phyloP scores from a whole-genome alignment of 2,888 invertebrate genomes.

The Apodemia duryi region DNA sequence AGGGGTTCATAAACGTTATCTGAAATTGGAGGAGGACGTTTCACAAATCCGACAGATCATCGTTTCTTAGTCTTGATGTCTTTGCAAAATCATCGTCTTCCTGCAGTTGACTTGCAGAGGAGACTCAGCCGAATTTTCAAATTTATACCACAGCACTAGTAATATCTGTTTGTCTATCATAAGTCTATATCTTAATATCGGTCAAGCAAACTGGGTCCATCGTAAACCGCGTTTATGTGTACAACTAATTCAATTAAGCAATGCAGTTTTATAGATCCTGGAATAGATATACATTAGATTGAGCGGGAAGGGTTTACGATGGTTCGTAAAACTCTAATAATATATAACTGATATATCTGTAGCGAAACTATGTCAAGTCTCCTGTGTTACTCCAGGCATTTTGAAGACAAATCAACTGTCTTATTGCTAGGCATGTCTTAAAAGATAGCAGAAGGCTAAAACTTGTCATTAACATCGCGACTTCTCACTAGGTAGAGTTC shows the following conservation, averaged over 20 bases:
- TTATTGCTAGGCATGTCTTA: too few relatives aligned
- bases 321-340: not conserved
- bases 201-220: not conserved
- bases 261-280: constrained; percentile 4
- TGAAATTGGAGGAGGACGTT: constrained; percentile 22
- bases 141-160: too few relatives aligned
- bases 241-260: constrained; percentile 1
- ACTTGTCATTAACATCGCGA: too few relatives aligned
- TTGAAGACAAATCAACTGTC: too few relatives aligned
- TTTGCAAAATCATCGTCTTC: too few relatives aligned
- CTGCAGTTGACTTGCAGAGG: too few relatives aligned
- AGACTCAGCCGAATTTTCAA: too few relatives aligned
- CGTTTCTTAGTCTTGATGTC: not conserved
- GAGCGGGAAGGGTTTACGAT: not conserved
- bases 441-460: too few relatives aligned
- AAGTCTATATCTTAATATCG: not conserved
- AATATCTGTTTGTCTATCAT: too few relatives aligned
- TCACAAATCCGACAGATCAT: not conserved
- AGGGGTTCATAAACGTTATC: constrained; percentile 25
- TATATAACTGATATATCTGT: not conserved
- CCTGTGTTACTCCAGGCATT: too few relatives aligned
- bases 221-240: not conserved
- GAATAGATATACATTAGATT: constrained; percentile 1
- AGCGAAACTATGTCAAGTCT: not conserved
- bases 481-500: too few relatives aligned